Evolutionary conservation across 2,888 invertebrate genomes (phyloP).

Genomic region (Sceliomorpha sp.): DNA sequence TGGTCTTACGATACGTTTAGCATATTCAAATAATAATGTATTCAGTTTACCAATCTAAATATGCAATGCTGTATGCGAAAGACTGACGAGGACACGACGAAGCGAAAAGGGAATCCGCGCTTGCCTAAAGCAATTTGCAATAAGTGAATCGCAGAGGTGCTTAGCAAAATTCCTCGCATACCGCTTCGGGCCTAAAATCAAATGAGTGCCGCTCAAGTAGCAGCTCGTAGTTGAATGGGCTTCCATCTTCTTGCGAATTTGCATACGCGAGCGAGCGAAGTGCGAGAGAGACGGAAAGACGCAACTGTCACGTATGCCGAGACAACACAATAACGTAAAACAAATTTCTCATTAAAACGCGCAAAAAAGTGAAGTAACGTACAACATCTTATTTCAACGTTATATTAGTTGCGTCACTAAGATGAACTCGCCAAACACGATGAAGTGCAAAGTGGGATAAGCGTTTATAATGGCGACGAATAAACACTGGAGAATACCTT

Average conservation of each 20-base stretch:
- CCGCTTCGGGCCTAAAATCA: slow-evolving; percentile 40
- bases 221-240: slow-evolving; percentile 23
- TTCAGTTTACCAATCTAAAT: slow-evolving; percentile 50
- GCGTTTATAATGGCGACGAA: no score
- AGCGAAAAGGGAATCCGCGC: slow-evolving; percentile 37
- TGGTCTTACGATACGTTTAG: slow-evolving; percentile 10
- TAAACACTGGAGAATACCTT: no score
- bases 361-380: no score
- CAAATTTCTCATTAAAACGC: no score
- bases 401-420: no score
- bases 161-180: slow-evolving; percentile 31
- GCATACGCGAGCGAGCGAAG: slow-evolving; percentile 20
- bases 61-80: slow-evolving; percentile 37
- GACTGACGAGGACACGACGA: slow-evolving; percentile 39
- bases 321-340: no score
- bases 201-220: slow-evolving; percentile 19
- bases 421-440: no score
- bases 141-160: slow-evolving; percentile 39
- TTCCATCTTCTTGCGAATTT: slow-evolving; percentile 22
- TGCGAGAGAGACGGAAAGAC: neutral
- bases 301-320: neutral
- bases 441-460: no score
- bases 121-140: slow-evolving; percentile 33
- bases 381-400: no score
- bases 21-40: slow-evolving; percentile 49